phyloP scores from a whole-genome alignment of 2,113 vertebrate species.

The Periophthalmodon schlosseri region DNA sequence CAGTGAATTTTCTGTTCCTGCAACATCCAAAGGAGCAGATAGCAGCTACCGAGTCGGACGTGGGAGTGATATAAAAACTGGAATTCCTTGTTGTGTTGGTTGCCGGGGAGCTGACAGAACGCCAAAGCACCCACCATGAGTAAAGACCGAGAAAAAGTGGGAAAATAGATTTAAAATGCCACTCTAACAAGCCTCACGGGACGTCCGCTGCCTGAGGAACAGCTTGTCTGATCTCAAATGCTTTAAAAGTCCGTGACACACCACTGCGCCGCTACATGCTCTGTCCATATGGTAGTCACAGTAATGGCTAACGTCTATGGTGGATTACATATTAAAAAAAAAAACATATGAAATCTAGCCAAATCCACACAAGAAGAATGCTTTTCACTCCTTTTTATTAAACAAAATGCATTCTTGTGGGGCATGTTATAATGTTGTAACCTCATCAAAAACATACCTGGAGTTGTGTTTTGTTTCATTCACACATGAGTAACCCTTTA shows the following conservation, averaged over 20 bases:
- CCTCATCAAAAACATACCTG: no score
- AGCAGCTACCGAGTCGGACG: neutral
- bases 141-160: slow-evolving; percentile 24
- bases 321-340: slow-evolving; percentile 9
- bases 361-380: neutral
- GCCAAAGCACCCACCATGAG: slow-evolving; percentile 20
- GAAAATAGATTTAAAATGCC: slow-evolving; percentile 49
- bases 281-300: slow-evolving; percentile 6
- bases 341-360: neutral
- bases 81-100: slow-evolving; percentile 43
- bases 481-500: no score
- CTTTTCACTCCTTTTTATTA: slow-evolving; percentile 8
- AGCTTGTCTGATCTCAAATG: slow-evolving; percentile 60
- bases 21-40: neutral
- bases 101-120: slow-evolving; percentile 29
- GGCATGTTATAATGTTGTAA: no score
- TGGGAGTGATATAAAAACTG: slow-evolving; percentile 22
- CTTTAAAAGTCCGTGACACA: slow-evolving; percentile 47
- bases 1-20: neutral
- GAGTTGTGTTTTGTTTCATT: no score
- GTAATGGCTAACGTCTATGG: slow-evolving; percentile 10
- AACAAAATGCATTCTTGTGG: no score
- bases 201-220: slow-evolving; percentile 45
- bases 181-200: slow-evolving; percentile 70
- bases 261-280: slow-evolving; percentile 24